Evolutionary conservation across 2,888 invertebrate species (phyloP).

Genomic region (Diplazon laetatorius): DNA sequence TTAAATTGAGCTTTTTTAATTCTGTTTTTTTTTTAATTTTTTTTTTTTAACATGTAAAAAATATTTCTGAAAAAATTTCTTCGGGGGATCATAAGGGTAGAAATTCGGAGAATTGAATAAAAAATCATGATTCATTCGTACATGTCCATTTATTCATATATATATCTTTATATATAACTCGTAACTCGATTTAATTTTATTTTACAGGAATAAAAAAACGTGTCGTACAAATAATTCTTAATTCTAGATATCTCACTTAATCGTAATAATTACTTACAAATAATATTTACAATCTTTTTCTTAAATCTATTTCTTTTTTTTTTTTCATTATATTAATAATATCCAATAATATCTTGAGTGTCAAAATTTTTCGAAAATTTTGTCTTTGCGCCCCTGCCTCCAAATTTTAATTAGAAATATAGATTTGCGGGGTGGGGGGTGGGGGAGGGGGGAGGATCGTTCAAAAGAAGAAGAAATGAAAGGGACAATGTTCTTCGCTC

Average conservation of each 20-base stretch:
- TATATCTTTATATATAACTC: no score
- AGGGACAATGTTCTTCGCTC: not conserved
- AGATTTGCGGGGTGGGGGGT: not conserved
- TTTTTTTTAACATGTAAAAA: no score
- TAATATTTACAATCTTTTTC: conserved; percentile 67
- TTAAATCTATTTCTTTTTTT: no score
- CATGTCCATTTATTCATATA: no score
- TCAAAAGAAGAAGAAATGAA: not conserved
- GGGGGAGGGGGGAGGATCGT: not conserved
- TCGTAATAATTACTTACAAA: conserved; percentile 59
- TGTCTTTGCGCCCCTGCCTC: conserved; percentile 32
- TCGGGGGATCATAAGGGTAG: no score
- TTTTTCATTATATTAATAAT: conserved; percentile 39
- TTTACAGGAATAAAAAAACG: conserved; percentile 31
- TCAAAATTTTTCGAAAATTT: conserved; percentile 70
- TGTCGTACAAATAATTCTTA: conserved; percentile 23
- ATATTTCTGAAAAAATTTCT: no score
- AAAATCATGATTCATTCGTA: no score
- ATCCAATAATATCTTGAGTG: conserved; percentile 32
- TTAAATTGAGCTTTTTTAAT: no score
- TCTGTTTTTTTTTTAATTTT: no score
- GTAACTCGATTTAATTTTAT: conserved; percentile 47
- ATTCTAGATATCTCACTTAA: conserved; percentile 6
- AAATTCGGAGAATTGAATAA: no score
- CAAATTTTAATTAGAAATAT: conserved; percentile 5